phyloP scores from a whole-genome alignment of 23 tunicate species.

The Clavelina lepadiformis region DNA sequence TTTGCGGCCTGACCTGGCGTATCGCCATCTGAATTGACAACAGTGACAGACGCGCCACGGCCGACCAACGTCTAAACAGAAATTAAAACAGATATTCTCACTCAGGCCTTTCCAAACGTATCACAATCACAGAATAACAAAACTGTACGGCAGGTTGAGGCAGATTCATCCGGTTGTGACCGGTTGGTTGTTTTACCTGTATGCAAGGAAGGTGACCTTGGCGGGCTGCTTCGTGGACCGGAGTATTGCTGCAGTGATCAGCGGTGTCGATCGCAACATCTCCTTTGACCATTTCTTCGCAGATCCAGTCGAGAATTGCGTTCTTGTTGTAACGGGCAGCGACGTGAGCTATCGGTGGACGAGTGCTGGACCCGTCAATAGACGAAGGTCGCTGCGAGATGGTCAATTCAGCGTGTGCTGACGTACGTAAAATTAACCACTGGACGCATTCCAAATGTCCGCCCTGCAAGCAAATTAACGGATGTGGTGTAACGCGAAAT shows the following conservation, averaged over 20 bases:
- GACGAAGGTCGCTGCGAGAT: slow-evolving; percentile 66
- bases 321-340: slow-evolving; percentile 67
- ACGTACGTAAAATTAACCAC: slow-evolving; percentile 70
- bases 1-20: slow-evolving; percentile 95
- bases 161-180: no score
- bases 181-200: no score
- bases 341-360: slow-evolving; percentile 80
- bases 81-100: not conserved
- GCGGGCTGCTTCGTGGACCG: slow-evolving; percentile 80
- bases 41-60: slow-evolving; percentile 86
- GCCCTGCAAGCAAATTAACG: slow-evolving; percentile 28
- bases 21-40: slow-evolving; percentile 75
- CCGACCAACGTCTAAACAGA: slow-evolving; percentile 60
- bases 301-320: slow-evolving; percentile 82
- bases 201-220: slow-evolving; percentile 66
- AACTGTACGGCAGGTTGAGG: no score
- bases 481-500: no score
- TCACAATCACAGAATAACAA: no score
- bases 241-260: slow-evolving; percentile 68
- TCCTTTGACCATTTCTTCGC: slow-evolving; percentile 73
- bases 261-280: slow-evolving; percentile 47
- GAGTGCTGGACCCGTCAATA: slow-evolving; percentile 75
- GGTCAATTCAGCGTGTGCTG: slow-evolving; percentile 68
- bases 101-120: not conserved
- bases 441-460: slow-evolving; percentile 75